These are phyloP conservation scores for Drosophila macrospina DNA, from an alignment of 2,888 invertebrate genomes.

Conservation along the genomic window DNA sequence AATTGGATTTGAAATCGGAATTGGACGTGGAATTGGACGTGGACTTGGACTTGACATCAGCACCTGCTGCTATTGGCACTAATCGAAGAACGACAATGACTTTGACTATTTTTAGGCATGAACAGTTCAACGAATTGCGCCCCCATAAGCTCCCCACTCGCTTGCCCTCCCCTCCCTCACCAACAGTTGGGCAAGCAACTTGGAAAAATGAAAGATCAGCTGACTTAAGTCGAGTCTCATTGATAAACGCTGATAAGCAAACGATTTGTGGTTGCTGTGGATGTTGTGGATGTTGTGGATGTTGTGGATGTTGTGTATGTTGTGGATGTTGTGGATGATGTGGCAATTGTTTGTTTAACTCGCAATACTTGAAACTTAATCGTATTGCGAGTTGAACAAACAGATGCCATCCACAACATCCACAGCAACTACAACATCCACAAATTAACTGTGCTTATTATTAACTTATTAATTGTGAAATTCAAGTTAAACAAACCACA, in stretches of 20 bases:
- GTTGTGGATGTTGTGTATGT: not conserved
- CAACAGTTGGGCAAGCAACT: no score
- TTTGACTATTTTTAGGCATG: constrained; percentile 50
- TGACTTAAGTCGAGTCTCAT: not conserved
- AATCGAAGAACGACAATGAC: constrained; percentile 5
- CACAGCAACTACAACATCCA: no score
- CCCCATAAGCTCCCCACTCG: not conserved
- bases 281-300: not conserved
- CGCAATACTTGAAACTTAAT: no score
- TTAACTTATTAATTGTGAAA: no score
- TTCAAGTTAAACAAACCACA: no score
- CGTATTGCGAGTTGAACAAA: no score
- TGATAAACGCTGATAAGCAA: constrained; percentile 21
- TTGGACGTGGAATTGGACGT: constrained; percentile 30
- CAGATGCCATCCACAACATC: no score
- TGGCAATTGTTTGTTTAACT: no score
- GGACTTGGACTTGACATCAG: constrained; percentile 57
- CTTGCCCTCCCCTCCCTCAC: not conserved
- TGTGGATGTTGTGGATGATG: not conserved
- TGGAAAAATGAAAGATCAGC: not conserved
- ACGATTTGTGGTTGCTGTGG: not conserved
- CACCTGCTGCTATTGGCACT: constrained; percentile 24
- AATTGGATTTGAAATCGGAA: constrained; percentile 13
- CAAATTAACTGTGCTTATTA: no score
- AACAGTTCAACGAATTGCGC: constrained; percentile 9